Evolutionary conservation across 2,113 vertebrate genomes (phyloP).

Genomic region (Tragelaphus scriptus): DNA sequence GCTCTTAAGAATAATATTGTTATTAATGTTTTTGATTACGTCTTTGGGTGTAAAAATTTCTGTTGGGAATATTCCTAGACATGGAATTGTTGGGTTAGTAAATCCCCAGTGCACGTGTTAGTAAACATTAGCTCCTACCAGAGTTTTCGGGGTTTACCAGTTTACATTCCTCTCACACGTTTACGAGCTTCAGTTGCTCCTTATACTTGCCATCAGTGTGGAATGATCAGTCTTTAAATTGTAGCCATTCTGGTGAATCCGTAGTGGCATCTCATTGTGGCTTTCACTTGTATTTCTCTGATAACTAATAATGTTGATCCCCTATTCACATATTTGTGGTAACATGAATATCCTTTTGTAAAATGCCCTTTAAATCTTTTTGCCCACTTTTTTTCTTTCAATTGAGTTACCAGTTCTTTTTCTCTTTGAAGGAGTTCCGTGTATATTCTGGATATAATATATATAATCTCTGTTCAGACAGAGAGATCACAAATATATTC

Average conservation of each 20-base stretch:
- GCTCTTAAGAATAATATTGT: neutral
- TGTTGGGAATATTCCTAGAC: conserved; percentile 11
- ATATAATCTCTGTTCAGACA: neutral
- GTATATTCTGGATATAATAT: neutral
- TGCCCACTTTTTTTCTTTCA: neutral
- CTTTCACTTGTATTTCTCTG: neutral
- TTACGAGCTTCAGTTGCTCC: neutral
- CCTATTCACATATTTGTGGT: neutral
- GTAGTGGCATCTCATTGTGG: neutral
- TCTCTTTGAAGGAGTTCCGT: neutral
- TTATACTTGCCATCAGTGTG: neutral
- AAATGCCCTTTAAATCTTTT: neutral
- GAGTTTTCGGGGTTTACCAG: conserved; percentile 16
- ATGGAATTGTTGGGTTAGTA: neutral
- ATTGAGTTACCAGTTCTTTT: neutral
- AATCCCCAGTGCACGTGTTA: neutral
- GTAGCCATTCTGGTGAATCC: neutral
- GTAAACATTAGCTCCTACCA: neutral
- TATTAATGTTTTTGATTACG: neutral
- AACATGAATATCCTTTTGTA: neutral
- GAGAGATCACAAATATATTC: neutral
- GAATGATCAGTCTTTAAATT: neutral
- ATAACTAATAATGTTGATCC: neutral
- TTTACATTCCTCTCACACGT: neutral
- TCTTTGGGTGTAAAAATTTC: neutral